These are phyloP conservation scores for Pelodiscus sinensis DNA, from an alignment of 2,113 vertebrate genomes.

Conservation along the genomic window DNA sequence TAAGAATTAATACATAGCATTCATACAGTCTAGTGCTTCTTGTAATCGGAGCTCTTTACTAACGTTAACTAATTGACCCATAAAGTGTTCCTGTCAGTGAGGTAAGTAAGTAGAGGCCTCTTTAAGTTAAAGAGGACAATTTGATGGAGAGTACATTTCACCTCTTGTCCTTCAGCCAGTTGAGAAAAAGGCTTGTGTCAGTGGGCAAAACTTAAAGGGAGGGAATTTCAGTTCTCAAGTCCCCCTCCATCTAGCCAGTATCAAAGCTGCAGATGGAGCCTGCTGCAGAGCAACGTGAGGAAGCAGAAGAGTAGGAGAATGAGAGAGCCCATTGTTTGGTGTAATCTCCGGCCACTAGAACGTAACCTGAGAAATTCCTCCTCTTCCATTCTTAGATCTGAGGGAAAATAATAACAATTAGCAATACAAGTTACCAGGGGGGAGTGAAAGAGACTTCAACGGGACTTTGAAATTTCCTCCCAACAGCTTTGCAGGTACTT, in stretches of 20 bases:
- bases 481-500: slow-evolving; percentile 48
- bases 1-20: slow-evolving; percentile 62
- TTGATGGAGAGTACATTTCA: not conserved
- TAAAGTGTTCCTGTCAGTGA: not conserved
- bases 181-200: not conserved
- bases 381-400: slow-evolving; percentile 43
- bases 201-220: not conserved
- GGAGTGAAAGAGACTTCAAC: not conserved
- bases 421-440: slow-evolving; percentile 4
- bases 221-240: not conserved
- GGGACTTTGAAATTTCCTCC: slow-evolving; percentile 14
- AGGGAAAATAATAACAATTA: not conserved
- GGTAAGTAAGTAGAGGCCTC: not conserved
- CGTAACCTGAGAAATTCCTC: slow-evolving; percentile 30
- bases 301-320: slow-evolving; percentile 9
- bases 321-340: slow-evolving; percentile 13
- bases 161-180: not conserved
- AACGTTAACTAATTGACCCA: not conserved
- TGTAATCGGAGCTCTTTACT: not conserved
- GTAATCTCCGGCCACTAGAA: slow-evolving; percentile 37
- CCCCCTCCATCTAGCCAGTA: not conserved
- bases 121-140: not conserved
- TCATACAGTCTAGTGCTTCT: slow-evolving; percentile 43
- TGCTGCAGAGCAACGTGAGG: not conserved
- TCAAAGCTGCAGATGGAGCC: not conserved